Percentiles rank a stretch among this genome's conserved stretches.
Evolutionary conservation across 2,888 invertebrate genomes (phyloP).

Genomic region (Margaritifera margaritifera): DNA sequence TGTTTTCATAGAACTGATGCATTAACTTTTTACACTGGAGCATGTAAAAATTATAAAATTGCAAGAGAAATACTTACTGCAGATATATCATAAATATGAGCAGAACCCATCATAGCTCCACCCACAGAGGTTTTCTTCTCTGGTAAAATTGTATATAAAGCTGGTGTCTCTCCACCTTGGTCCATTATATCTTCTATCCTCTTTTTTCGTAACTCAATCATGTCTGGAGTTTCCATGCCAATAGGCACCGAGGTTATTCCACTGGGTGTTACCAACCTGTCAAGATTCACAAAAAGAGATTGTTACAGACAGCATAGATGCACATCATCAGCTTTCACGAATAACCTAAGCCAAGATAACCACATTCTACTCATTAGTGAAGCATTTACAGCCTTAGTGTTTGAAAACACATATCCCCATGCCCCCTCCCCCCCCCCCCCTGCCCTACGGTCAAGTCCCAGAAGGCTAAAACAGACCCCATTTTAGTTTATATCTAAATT

Average conservation of each 20-base stretch:
- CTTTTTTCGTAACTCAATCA: slow-evolving; percentile 97
- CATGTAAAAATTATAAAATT: background rate
- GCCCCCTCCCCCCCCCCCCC: too few relatives aligned
- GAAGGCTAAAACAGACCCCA: too few relatives aligned
- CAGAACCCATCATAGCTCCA: slow-evolving; percentile 91
- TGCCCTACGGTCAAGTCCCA: too few relatives aligned
- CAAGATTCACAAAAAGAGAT: slow-evolving; percentile 3
- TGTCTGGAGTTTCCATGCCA: slow-evolving; percentile 98
- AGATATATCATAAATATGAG: slow-evolving; percentile 96
- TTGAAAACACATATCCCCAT: too few relatives aligned
- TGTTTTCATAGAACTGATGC: too few relatives aligned
- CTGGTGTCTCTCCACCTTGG: slow-evolving; percentile 94
- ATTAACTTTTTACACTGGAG: background rate
- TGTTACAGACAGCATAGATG: background rate
- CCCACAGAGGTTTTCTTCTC: slow-evolving; percentile 87
- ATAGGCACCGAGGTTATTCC: slow-evolving; percentile 92
- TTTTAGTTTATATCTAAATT: too few relatives aligned
- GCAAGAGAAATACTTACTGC: slow-evolving; percentile 72
- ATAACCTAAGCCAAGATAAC: too few relatives aligned
- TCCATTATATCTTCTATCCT: slow-evolving; percentile 97
- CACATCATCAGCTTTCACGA: too few relatives aligned
- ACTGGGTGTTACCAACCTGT: slow-evolving; percentile 88
- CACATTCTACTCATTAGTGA: too few relatives aligned
- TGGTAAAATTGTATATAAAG: slow-evolving; percentile 94
- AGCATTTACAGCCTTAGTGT: too few relatives aligned